Base-by-base conservation (phyloP, 2,113 vertebrate genomes). In the Larimichthys crocea region DNA sequence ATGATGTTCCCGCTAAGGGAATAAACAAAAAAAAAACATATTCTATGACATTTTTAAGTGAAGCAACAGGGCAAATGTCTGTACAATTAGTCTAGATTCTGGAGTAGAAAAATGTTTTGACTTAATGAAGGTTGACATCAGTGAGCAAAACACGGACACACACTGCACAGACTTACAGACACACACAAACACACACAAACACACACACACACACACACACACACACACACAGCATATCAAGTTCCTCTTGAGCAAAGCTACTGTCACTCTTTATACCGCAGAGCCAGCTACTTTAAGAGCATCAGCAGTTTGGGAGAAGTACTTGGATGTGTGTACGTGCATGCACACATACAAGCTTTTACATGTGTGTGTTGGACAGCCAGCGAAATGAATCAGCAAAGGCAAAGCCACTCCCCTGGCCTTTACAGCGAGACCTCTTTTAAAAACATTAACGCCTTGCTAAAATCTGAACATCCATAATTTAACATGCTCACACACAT, bases 251-350 rank as follows among this genome's bases (percentile, higher is more conserved):
- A 85, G 71, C 71, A 78, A 77, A 80, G 76, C 69, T 74, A 60
- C 80, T 91, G 86, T 85, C 88, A 90, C 55, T 75, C 44, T 63
- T 80, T 67, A 50, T 80, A 80, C 72, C 82, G 76, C 61, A 60
- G 75, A 88, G 86, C 77, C 80, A 86, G 65, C 76, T 79, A 40
- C 70, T 89, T 89, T 89, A 69, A 77, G 62, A 84, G 79, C 88
- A 90, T 89, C 77, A 88, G 82, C 84, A 86, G 56, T 91, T 89
- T 86, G 52, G 70, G 11, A 52, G 14, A 52, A 72, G 48, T 52
- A 24, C 44, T 75, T 73, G 53, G n/a, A 29, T 60, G 26, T 75
- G 61, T 59, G 64, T 44, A 24, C 59, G 40, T 29, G 26, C 42
- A 31, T 68, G 63, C 49, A 63, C 44, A 35, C 26, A 11, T 46